Evolutionary conservation across 2,888 invertebrate genomes (phyloP).

Genomic region (Netelia virgata): DNA sequence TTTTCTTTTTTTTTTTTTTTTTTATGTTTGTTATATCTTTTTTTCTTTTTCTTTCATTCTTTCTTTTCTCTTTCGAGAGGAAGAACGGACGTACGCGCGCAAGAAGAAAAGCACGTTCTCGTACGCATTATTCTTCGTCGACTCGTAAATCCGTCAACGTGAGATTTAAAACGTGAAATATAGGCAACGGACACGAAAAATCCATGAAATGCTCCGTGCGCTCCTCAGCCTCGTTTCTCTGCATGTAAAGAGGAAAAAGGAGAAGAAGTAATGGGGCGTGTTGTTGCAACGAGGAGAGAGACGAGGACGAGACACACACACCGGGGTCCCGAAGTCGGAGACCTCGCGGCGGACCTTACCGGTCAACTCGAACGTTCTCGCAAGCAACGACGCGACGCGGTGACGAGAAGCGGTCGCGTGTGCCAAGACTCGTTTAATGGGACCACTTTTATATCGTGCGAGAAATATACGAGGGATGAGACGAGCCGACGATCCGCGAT

Average conservation of each 20-base stretch:
- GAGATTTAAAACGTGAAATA: background rate
- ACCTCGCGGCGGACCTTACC: slow-evolving; percentile 27
- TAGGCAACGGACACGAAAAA: background rate
- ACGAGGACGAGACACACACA: slow-evolving; percentile 7
- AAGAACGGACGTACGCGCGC: too few species aligned
- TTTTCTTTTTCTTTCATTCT: background rate
- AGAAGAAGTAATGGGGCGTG: slow-evolving; percentile 56
- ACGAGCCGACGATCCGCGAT: background rate
- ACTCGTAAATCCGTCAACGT: slow-evolving; percentile 52
- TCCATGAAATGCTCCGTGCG: background rate
- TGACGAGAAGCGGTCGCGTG: slow-evolving; percentile 57
- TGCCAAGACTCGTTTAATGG: slow-evolving; percentile 75
- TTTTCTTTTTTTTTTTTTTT: background rate
- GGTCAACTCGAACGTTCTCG: slow-evolving; percentile 12
- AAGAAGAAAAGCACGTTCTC: slow-evolving; percentile 15
- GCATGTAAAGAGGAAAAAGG: slow-evolving; percentile 30
- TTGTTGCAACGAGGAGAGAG: slow-evolving; percentile 8
- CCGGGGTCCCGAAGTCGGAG: slow-evolving; percentile 36
- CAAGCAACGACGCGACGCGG: slow-evolving; percentile 1
- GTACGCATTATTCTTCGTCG: slow-evolving; percentile 27
- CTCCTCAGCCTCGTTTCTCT: slow-evolving; percentile 19
- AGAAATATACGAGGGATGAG: background rate
- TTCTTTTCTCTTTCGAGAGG: background rate
- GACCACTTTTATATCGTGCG: slow-evolving; percentile 68
- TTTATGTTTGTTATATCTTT: too few species aligned